Conservation (phyloP, 23 tunicate species). For the Pegea sp. region DNA sequence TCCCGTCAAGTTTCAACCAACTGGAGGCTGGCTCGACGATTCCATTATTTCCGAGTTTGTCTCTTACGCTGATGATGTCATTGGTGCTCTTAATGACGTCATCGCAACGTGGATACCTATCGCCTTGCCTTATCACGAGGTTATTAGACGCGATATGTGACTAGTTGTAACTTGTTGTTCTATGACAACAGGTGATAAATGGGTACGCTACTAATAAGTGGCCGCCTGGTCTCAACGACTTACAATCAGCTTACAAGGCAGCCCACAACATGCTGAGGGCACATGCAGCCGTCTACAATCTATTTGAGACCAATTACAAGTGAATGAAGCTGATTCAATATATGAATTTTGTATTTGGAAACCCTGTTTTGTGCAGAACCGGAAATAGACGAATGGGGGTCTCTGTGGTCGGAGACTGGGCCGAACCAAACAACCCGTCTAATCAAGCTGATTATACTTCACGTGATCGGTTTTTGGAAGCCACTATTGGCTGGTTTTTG, state of each 20-base stretch:
- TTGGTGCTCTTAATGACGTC: constrained; percentile 5
- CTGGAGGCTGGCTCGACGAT: constrained; percentile 25
- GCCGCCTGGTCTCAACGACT: constrained; percentile 39
- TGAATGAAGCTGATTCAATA: background rate
- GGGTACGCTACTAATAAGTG: constrained; percentile 30
- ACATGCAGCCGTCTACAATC: constrained; percentile 15
- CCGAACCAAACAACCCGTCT: constrained; percentile 38
- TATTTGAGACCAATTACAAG: constrained; percentile 14
- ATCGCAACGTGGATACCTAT: constrained; percentile 53
- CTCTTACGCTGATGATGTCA: constrained; percentile 11
- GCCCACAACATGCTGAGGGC: constrained; percentile 58
- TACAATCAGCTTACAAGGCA: constrained; percentile 5
- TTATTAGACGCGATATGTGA: too few species aligned
- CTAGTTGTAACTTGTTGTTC: too few species aligned
- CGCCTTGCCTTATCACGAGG: constrained; percentile 45
- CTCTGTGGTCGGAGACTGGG: constrained; percentile 38
- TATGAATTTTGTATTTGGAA: background rate
- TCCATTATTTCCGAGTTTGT: constrained; percentile 13
- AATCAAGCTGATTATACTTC: constrained; percentile 42
- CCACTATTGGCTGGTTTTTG: constrained; percentile 40
- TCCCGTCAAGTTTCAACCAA: constrained; percentile 1
- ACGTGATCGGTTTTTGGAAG: constrained; percentile 14
- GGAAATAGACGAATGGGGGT: constrained; percentile 14
- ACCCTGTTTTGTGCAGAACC: background rate
- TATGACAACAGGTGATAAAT: constrained; percentile 11